Percentiles rank a stretch among this genome's conserved stretches.
phyloP scores from a whole-genome alignment of 2,888 invertebrate genomes.

The Nemurella pictetii region DNA sequence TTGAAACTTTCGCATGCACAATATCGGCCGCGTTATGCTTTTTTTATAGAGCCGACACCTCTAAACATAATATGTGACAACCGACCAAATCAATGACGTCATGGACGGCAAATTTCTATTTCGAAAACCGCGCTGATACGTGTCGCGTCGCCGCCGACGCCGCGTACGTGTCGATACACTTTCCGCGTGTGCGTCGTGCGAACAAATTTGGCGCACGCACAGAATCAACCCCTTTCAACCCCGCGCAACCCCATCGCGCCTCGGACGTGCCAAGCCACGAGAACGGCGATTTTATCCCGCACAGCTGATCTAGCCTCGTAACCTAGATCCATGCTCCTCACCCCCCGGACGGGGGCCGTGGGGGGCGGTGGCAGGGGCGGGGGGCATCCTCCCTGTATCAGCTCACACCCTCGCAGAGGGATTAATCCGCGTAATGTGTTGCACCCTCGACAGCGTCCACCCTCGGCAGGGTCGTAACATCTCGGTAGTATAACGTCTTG shows the following conservation, averaged over 20 bases:
- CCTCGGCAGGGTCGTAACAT: neutral
- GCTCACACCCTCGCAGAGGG: neutral
- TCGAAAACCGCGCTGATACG: too few species aligned
- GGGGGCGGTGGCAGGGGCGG: too few species aligned
- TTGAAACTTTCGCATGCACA: neutral
- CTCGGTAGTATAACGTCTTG: conserved; percentile 8
- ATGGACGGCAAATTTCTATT: neutral
- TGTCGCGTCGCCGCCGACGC: neutral
- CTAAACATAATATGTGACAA: neutral
- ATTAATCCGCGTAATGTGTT: conserved; percentile 26
- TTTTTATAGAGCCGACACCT: neutral
- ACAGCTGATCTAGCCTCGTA: conserved; percentile 15
- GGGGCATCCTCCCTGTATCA: too few species aligned
- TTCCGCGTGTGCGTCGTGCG: neutral
- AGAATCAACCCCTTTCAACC: neutral
- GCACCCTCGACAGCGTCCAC: neutral
- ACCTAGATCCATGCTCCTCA: neutral
- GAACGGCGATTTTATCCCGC: neutral
- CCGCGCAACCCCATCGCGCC: neutral
- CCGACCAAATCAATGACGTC: neutral
- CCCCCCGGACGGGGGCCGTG: neutral
- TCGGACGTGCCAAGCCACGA: neutral
- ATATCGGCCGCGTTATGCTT: neutral
- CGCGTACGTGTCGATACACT: neutral
- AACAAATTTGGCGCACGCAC: neutral